Conservation (phyloP, 2,888 invertebrate species). For the Drosophila diplacantha region DNA sequence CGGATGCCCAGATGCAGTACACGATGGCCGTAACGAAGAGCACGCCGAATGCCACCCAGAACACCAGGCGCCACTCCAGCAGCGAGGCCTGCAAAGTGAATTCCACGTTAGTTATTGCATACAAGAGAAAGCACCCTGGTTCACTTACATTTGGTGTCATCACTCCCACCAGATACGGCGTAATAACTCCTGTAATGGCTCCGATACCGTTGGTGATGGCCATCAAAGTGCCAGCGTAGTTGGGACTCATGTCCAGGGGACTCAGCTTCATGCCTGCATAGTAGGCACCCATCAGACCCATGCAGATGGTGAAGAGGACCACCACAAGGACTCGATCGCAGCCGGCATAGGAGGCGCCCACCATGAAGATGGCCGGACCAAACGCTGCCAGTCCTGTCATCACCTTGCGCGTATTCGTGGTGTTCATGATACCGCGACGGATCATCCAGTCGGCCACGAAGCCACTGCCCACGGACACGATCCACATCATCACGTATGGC, state of each 20-base stretch:
- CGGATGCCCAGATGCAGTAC: slow-evolving; percentile 85
- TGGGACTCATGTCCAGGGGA: slow-evolving; percentile 83
- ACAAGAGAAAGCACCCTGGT: accelerated
- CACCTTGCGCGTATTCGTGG: slow-evolving; percentile 76
- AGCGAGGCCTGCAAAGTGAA: slow-evolving; percentile 79
- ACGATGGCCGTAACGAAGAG: slow-evolving; percentile 83
- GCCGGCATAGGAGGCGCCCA: slow-evolving; percentile 84
- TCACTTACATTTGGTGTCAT: slow-evolving; percentile 82
- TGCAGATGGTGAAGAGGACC: slow-evolving; percentile 82
- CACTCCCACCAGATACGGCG: slow-evolving; percentile 83
- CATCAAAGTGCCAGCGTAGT: slow-evolving; percentile 83
- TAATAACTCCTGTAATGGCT: slow-evolving; percentile 84
- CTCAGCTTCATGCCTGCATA: slow-evolving; percentile 86
- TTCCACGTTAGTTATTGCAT: not conserved
- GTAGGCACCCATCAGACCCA: slow-evolving; percentile 85
- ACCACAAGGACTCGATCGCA: slow-evolving; percentile 82
- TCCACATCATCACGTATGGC: slow-evolving; percentile 82
- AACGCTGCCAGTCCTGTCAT: slow-evolving; percentile 85
- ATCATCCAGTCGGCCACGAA: slow-evolving; percentile 84
- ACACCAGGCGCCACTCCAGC: slow-evolving; percentile 86
- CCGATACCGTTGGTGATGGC: slow-evolving; percentile 85
- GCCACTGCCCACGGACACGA: slow-evolving; percentile 81
- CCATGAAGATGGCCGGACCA: slow-evolving; percentile 83
- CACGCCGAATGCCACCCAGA: slow-evolving; percentile 87
- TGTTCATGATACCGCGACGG: slow-evolving; percentile 80